phyloP scores from a whole-genome alignment of 92 coral and sea anemone genomes.

The Epizoanthus illoricatus region DNA sequence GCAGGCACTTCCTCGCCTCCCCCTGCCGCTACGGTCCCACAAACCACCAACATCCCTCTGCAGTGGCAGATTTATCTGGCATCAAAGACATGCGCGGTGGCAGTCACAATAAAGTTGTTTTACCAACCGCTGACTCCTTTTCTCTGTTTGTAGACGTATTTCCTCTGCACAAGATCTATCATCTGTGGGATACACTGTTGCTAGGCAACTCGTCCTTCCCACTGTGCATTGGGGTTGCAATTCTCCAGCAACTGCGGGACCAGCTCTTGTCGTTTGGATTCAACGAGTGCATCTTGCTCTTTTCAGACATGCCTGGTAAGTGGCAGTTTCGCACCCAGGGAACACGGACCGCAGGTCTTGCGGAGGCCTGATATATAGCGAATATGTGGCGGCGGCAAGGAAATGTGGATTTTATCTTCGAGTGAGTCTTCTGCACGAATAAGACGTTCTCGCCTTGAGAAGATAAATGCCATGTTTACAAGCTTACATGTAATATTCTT shows the following conservation, averaged over 20 bases:
- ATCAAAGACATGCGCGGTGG: no score
- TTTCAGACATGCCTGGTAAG: slow-evolving; percentile 98
- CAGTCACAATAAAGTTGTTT: not conserved
- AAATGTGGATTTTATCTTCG: no score
- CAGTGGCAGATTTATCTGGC: no score
- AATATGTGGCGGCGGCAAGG: no score
- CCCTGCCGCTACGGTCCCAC: no score
- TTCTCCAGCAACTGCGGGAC: slow-evolving; percentile 91
- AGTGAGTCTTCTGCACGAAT: no score
- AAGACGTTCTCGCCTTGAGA: no score
- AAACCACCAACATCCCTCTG: no score
- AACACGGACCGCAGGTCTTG: not conserved
- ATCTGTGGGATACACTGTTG: slow-evolving; percentile 95
- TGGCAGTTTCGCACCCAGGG: not conserved
- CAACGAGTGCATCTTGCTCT: slow-evolving; percentile 93
- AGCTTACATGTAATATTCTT: no score
- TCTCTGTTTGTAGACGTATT: slow-evolving; percentile 73
- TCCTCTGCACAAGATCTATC: slow-evolving; percentile 93
- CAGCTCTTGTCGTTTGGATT: slow-evolving; percentile 96
- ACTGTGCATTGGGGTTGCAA: slow-evolving; percentile 95
- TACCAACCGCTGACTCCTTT: not conserved
- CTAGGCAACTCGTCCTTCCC: slow-evolving; percentile 99
- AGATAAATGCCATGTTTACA: no score
- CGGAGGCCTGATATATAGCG: no score
- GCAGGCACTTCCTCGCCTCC: no score